Base-by-base conservation (phyloP, 2,888 invertebrate species). In the Tenthredo mesomela region DNA sequence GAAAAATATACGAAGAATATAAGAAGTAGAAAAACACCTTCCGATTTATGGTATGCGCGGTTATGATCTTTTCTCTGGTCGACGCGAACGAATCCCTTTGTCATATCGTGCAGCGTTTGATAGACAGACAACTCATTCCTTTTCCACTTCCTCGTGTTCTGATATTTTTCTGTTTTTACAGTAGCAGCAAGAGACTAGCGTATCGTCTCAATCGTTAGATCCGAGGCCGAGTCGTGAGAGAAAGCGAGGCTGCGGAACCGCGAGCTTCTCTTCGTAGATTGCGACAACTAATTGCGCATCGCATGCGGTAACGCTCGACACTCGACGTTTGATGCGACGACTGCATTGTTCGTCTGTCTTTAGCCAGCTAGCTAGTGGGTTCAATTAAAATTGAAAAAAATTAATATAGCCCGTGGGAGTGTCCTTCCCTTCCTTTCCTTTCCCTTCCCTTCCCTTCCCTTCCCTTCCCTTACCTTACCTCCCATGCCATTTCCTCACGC, bases 141-240 rank as follows among this genome's bases (percentile, higher is more conserved):
- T 54, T 54, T 54, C 77, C 29, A 77, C 50, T 54, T 77, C 77
- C 77, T 77, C 43, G 71, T 73, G n/a, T 73, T 43, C 43, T 43
- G 21, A 25, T 12, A 43, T 54, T 77, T 50, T 37, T 54, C 77
- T 47, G 21, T 40, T 73, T 73, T 25, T 73, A 21, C 43, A 67
- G 54, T 10, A 54, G 54, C 54, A 7, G n/a, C 54, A 6, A 33
- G 25, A 70, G 43, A 73, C 71, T 37, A 73, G 80, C 47, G 40
- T 29, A 61, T 61, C 58, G 61, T 40, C 80, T 61, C 33, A 58
- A 80, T 80, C 80, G 80, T 61, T 80, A 80, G 80, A 80, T 80
- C 58, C 80, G 80, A 80, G 80, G 80, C 80, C 80, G 80, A 80
- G 80, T 80, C 80, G 80, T 80, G 80, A 80, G 80, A 80, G 80